Evolutionary conservation across 2,797 vertebrate species (phyloP).

Genomic region (Tarsius wallacei): DNA sequence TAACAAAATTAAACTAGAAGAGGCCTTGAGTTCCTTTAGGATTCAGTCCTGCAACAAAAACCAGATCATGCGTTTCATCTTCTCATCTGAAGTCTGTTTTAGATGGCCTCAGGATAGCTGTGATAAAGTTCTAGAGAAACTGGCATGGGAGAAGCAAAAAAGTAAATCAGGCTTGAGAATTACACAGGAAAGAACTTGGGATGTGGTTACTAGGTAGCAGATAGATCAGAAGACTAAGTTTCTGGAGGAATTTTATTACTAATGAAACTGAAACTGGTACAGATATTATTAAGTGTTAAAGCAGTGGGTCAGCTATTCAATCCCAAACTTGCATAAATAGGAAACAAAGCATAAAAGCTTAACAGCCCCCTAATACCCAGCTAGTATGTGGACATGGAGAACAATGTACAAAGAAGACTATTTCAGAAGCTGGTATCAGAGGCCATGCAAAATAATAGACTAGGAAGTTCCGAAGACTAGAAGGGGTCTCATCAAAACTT

Average conservation of each 20-base stretch:
- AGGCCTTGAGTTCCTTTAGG: neutral
- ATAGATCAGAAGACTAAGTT: constrained; percentile 6
- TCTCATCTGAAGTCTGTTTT: neutral
- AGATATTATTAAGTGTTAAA: constrained; percentile 52
- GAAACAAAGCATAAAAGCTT: constrained; percentile 4
- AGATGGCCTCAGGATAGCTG: neutral
- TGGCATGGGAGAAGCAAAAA: neutral
- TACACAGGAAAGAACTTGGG: constrained; percentile 12
- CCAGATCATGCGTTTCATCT: neutral
- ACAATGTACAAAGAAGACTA: constrained; percentile 4
- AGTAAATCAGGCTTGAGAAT: constrained; percentile 24
- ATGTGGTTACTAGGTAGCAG: neutral
- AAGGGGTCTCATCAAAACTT: constrained; percentile 33
- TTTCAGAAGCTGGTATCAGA: neutral
- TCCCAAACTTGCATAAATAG: neutral
- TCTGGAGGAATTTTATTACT: constrained; percentile 48
- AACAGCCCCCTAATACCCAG: neutral
- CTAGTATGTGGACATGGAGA: neutral
- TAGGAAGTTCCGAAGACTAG: neutral
- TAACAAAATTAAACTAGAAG: neutral
- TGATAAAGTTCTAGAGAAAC: constrained; percentile 26
- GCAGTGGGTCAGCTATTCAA: constrained; percentile 7
- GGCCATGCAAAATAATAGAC: neutral
- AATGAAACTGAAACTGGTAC: neutral
- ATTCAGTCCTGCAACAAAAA: constrained; percentile 26